Evolutionary conservation across 2,888 invertebrate genomes (phyloP).

Genomic region (Drosophila formosana): DNA sequence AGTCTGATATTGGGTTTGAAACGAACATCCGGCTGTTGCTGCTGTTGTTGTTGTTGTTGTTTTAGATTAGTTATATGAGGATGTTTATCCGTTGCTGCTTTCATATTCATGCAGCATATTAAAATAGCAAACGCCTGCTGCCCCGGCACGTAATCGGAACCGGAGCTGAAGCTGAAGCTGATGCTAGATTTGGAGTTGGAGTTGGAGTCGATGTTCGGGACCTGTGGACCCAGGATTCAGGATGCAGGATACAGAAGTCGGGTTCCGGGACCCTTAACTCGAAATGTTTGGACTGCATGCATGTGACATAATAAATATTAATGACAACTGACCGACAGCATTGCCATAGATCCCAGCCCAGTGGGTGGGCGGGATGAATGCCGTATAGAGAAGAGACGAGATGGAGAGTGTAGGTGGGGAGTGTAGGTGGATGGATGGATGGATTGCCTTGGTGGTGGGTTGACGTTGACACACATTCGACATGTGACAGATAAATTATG

Average conservation of each 20-base stretch:
- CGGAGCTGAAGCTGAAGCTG: constrained; percentile 21
- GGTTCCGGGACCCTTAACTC: constrained; percentile 41
- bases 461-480: constrained; percentile 77
- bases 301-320: constrained; percentile 83
- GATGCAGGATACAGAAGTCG: constrained; percentile 14
- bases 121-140: constrained; percentile 59
- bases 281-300: constrained; percentile 55
- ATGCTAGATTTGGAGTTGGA: constrained; percentile 7
- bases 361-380: constrained; percentile 47
- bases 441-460: constrained; percentile 26
- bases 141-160: constrained; percentile 54
- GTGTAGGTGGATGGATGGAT: neutral
- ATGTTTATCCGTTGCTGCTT: constrained; percentile 24
- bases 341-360: constrained; percentile 59
- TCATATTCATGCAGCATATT: constrained; percentile 65
- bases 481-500: constrained; percentile 80
- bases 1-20: constrained; percentile 9
- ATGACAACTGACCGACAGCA: constrained; percentile 80
- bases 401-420: no score
- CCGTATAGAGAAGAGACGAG: neutral
- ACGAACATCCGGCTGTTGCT: neutral
- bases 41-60: neutral
- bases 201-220: neutral
- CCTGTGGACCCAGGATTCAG: constrained; percentile 2
- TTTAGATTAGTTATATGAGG: constrained; percentile 15